Evolutionary conservation across 2,797 vertebrate genomes (phyloP), one percentile per base, ranked within the genome.

Genomic region (Aviceda leuphotes): DNA sequence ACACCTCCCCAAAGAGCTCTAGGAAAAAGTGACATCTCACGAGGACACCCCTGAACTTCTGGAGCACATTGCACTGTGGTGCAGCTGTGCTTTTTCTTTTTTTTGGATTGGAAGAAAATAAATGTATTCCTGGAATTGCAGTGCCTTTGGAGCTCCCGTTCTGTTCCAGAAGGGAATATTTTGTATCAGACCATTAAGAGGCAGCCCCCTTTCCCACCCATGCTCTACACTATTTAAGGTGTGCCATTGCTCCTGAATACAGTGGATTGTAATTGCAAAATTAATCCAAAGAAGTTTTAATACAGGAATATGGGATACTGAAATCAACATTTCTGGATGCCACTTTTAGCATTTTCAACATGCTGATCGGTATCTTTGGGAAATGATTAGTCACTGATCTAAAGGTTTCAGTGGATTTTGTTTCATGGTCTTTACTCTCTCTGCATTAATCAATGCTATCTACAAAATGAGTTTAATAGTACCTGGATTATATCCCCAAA

Each of bases 71-170:
- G 71, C 11, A 0, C 47, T 19, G n/a, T n/a, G 21, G 21, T 70
- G 85, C 93, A 96, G 94, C 94, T 96, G 95, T 91, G 76, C 56
- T 74, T 85, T 78, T 83, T 37, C 47, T 39, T 71, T 93, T 41
- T 46, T 93, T 93, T 58, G 55, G 70, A 88, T 0, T 11, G 73
- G 80, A 93, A 90, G 77, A 91, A 94, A 95, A 91, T 66, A 79
- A 91, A 89, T 67, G 26, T 41, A 81, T 96, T 78, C 70, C 77
- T 94, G 85, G 83, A 94, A 91, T 30, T 12, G 11, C 47, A 77
- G 21, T 84, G 55, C 73, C 85, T 93, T 90, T 90, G 80, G 85
- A 96, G 87, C 89, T 96, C 94, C 96, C 0, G 85, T 95, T 95
- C 85, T 87, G 35, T 50, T 95, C 83, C 70, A 87, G 76, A 17